Conservation (phyloP, 1,140 invertebrate species). For the Cydia amplana region DNA sequence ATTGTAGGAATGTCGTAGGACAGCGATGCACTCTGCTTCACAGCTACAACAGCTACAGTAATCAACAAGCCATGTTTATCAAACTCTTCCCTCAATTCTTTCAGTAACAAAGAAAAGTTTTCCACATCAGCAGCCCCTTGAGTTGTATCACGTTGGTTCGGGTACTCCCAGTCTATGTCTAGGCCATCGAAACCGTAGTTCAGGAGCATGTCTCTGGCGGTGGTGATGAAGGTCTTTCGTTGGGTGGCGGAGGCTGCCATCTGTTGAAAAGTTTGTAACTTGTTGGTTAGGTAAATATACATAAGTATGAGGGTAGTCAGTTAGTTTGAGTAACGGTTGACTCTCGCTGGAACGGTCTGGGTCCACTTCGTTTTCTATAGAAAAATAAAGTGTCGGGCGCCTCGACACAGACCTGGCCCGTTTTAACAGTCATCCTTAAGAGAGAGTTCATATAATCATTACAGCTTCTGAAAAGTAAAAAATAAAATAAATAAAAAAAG, state of each 20-base stretch:
- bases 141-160: constrained; percentile 82
- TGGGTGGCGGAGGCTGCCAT: constrained; percentile 76
- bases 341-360: too few relatives aligned
- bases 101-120: constrained; percentile 79
- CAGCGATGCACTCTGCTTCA: constrained; percentile 72
- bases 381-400: too few relatives aligned
- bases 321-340: too few relatives aligned
- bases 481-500: too few relatives aligned
- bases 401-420: too few relatives aligned
- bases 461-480: too few relatives aligned
- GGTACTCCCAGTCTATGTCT: constrained; percentile 92
- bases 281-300: too few relatives aligned
- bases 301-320: too few relatives aligned
- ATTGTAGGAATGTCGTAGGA: constrained; percentile 82
- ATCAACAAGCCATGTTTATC: constrained; percentile 77
- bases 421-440: too few relatives aligned
- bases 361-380: too few relatives aligned
- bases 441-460: too few relatives aligned
- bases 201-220: constrained; percentile 80
- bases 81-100: constrained; percentile 81
- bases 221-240: constrained; percentile 82
- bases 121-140: constrained; percentile 73
- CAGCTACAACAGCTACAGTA: constrained; percentile 83
- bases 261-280: constrained; percentile 45
- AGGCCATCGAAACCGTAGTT: constrained; percentile 89